phyloP scores from a whole-genome alignment of 2,888 invertebrate genomes.

The Diarsia dahlii region DNA sequence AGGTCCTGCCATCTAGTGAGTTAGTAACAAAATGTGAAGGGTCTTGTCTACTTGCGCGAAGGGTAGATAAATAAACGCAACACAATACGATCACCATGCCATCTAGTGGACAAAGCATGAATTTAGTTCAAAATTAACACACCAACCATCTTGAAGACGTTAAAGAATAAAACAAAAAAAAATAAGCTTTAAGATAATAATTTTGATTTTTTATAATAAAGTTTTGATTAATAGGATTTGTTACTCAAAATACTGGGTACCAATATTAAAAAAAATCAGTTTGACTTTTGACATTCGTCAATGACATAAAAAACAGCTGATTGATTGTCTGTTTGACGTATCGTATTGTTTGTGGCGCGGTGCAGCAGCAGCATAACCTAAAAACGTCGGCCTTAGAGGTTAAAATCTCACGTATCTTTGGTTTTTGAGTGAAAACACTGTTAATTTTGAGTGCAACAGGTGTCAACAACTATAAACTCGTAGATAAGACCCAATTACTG shows the following conservation, averaged over 20 bases:
- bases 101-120: constrained; percentile 9
- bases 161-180: not conserved
- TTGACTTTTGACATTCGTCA: constrained; percentile 6
- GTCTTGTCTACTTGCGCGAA: not conserved
- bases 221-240: not conserved
- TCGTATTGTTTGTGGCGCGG: constrained; percentile 29
- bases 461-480: constrained; percentile 1
- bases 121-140: not conserved
- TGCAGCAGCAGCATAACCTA: constrained; percentile 65
- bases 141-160: fast-evolving
- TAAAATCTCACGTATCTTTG: constrained; percentile 52
- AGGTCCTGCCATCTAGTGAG: constrained; percentile 29
- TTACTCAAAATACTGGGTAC: constrained; percentile 10
- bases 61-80: too few species aligned
- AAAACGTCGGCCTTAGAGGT: constrained; percentile 65
- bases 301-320: constrained; percentile 53
- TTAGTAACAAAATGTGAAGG: not conserved
- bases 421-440: constrained; percentile 47
- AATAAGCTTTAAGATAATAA: not conserved
- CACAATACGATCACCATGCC: constrained; percentile 17
- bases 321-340: constrained; percentile 51
- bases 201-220: not conserved
- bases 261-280: not conserved
- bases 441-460: constrained; percentile 5
- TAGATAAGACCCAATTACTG: constrained; percentile 14